These are phyloP conservation scores for Catalaphyllia jardinei DNA, from an alignment of 64 coral and sea anemone species.

Conservation along the genomic window DNA sequence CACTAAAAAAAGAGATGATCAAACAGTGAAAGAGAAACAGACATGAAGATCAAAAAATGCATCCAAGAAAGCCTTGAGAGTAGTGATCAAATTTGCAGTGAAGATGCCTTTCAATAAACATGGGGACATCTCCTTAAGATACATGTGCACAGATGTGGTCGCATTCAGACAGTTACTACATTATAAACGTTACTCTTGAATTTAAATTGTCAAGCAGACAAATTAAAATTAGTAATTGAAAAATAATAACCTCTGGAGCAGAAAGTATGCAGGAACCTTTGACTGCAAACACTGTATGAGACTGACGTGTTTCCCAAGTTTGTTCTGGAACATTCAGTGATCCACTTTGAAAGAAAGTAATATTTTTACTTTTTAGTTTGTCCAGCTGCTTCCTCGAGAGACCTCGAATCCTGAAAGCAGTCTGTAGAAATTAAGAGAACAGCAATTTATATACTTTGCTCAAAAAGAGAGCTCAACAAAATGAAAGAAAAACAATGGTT, in stretches of 20 bases:
- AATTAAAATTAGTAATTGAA: not conserved
- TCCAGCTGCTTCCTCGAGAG: conserved; percentile 54
- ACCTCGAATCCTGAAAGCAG: conserved; percentile 58
- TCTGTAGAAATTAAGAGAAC: conserved; percentile 5
- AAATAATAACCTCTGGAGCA: not conserved
- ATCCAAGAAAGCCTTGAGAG: too few species aligned
- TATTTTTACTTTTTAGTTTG: conserved; percentile 56
- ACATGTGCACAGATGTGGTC: too few species aligned
- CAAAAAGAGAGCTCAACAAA: not conserved
- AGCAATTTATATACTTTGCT: not conserved
- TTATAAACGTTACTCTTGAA: too few species aligned
- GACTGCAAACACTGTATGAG: conserved; percentile 25
- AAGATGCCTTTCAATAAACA: too few species aligned
- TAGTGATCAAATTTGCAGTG: too few species aligned
- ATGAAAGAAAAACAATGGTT: not conserved
- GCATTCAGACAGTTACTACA: too few species aligned
- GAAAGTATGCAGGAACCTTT: conserved; percentile 27
- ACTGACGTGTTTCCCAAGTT: not conserved
- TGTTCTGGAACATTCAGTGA: conserved; percentile 36
- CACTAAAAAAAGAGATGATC: conserved; percentile 39
- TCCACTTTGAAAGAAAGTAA: conserved; percentile 30
- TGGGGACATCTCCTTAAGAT: too few species aligned
- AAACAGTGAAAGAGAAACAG: not conserved
- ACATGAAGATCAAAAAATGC: too few species aligned
- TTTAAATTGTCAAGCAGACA: too few species aligned